Conservation (phyloP, 2,113 vertebrate species). For the Sylvia atricapilla region DNA sequence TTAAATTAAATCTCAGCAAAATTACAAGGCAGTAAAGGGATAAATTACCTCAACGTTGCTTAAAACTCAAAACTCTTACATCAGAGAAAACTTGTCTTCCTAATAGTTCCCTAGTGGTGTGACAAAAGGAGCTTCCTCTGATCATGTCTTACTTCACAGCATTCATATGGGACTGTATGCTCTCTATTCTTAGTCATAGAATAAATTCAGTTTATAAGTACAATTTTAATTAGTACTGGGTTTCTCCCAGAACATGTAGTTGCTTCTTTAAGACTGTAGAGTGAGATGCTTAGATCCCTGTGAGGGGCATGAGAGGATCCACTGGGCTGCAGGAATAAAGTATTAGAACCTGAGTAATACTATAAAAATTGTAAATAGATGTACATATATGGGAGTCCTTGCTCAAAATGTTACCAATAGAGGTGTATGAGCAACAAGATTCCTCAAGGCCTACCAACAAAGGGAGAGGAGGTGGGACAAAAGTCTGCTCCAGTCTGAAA, state of each 20-base stretch:
- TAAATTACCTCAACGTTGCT: slow-evolving; percentile 25
- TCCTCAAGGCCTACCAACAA: not conserved
- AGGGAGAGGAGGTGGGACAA: not conserved
- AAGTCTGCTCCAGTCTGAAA: not conserved
- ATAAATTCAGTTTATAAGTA: not conserved
- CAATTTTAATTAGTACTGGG: not conserved
- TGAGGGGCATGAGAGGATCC: rapidly evolving
- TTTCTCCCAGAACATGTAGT: not conserved
- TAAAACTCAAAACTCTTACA: slow-evolving; percentile 40
- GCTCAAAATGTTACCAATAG: not conserved
- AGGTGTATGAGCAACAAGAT: not conserved
- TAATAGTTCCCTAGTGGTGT: not conserved
- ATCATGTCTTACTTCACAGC: not conserved
- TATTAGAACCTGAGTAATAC: not conserved
- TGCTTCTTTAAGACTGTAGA: not conserved
- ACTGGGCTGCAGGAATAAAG: not conserved
- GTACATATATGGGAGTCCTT: not conserved
- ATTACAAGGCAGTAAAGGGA: not conserved
- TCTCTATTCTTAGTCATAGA: not conserved
- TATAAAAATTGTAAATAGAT: not conserved
- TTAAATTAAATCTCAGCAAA: slow-evolving; percentile 35
- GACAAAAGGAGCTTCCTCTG: not conserved
- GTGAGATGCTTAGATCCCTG: not conserved
- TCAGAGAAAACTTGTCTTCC: not conserved
- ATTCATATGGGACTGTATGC: not conserved